Percentiles rank a stretch among this genome's conserved stretches.
phyloP scores from a whole-genome alignment of 2,113 vertebrate genomes.

The Tichodroma muraria region DNA sequence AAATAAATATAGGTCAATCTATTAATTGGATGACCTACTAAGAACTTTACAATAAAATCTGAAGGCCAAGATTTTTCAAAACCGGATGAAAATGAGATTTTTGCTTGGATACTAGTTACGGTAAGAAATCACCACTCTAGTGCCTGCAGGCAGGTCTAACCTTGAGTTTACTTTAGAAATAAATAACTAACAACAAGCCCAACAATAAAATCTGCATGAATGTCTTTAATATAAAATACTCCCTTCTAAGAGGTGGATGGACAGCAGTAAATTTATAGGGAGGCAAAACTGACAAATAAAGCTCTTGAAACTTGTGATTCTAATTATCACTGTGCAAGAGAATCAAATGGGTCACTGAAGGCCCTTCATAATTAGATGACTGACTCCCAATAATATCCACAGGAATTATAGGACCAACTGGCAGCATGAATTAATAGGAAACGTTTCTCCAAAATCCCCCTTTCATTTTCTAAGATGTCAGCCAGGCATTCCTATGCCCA shows the following conservation, averaged over 20 bases:
- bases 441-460: constrained; percentile 27
- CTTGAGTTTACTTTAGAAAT: constrained; percentile 45
- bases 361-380: constrained; percentile 22
- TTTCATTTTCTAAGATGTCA: constrained; percentile 29
- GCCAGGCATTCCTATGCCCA: neutral
- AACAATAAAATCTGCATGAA: constrained; percentile 23
- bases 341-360: constrained; percentile 11
- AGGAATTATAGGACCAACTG: constrained; percentile 32
- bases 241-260: neutral
- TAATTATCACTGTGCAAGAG: neutral
- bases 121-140: neutral
- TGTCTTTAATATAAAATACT: neutral
- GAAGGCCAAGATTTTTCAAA: constrained; percentile 1
- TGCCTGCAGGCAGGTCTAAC: constrained; percentile 48
- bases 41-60: neutral
- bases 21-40: constrained; percentile 10
- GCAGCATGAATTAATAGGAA: constrained; percentile 30
- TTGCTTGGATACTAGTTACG: neutral
- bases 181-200: constrained; percentile 26
- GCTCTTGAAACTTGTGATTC: neutral
- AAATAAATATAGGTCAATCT: neutral
- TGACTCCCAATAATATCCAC: constrained; percentile 24
- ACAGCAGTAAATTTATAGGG: neutral
- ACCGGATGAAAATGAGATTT: neutral
- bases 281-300: neutral